Percentiles rank a stretch among this genome's conserved stretches.
phyloP scores from a whole-genome alignment of 2,888 invertebrate species.

The Seira musarum region DNA sequence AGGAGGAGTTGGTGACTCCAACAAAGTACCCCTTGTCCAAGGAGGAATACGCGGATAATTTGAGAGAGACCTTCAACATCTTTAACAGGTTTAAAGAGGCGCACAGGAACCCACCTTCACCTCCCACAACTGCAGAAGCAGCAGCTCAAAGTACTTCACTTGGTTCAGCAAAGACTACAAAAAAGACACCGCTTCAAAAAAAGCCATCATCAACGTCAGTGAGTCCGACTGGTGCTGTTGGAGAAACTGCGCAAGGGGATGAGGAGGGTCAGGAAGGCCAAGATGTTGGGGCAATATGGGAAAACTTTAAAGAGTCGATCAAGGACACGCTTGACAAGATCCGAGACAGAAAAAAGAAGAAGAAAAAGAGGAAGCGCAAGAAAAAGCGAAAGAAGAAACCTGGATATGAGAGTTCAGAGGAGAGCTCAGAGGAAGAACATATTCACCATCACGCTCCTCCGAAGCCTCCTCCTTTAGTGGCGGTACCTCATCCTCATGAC shows the following conservation, averaged over 20 bases:
- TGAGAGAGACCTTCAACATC: slow-evolving; percentile 37
- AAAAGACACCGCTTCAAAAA: neutral
- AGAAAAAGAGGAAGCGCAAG: neutral
- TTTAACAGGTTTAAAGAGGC: slow-evolving; percentile 41
- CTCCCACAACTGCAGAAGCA: slow-evolving; percentile 4
- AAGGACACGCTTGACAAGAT: neutral
- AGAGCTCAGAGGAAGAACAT: neutral
- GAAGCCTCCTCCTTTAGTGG: slow-evolving; percentile 21
- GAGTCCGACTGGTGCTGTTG: too few species aligned
- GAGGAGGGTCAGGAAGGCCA: neutral
- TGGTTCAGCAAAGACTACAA: neutral
- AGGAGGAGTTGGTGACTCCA: slow-evolving; percentile 25
- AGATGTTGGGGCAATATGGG: neutral
- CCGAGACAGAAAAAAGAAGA: slow-evolving; percentile 7
- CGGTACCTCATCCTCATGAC: slow-evolving; percentile 31
- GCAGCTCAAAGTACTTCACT: too few species aligned
- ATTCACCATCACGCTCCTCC: neutral
- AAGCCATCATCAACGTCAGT: neutral
- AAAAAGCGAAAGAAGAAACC: slow-evolving; percentile 14
- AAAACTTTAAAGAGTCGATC: slow-evolving; percentile 3
- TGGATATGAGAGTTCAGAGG: slow-evolving; percentile 24
- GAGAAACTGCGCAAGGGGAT: neutral
- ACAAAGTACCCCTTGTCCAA: slow-evolving; percentile 35
- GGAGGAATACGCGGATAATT: slow-evolving; percentile 33
- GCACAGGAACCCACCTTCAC: neutral